Evolutionary conservation across 2,797 vertebrate genomes (phyloP), one percentile per base, ranked within the genome.

Genomic region (Lepilemur septentrionalis): DNA sequence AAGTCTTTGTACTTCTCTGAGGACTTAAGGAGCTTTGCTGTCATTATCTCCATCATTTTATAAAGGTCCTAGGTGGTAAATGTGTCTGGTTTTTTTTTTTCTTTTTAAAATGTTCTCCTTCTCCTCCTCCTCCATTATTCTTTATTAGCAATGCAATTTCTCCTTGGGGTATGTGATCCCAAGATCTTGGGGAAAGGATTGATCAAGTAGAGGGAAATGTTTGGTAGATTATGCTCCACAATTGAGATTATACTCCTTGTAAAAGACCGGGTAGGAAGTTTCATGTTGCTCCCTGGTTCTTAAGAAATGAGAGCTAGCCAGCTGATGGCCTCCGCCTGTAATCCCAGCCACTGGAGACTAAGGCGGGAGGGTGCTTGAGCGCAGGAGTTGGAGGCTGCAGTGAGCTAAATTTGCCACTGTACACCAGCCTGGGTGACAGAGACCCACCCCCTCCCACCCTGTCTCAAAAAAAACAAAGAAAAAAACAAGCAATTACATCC

Each of bases 1-100:
- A 96, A 67, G 63, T 11, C 50, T 92, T 95, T 93, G 28, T 88
- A 65, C 70, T 63, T 95, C 69, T 92, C 84, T 67, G 59, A 82
- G 63, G 41, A 88, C 18, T 85, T 35, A 7, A 46, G 30, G 59
- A 52, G 7, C 20, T 23, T 95, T 93, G 72, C 50, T 81, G 22
- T 7, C 70, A 70, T 85, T 55, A 38, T 70, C 6, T 30, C 52
- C 70, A n/a, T 89, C n/a, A 63, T 81, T 95, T 96, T 78, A 46
- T 67, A 79, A 94, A 94, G 20, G 18, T 86, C 41, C 65, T 70
- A 76, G 41, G n/a, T 93, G 32, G 22, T 91, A 84, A 93, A 79
- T 11, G 80, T 57, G 25, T 13, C 48, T 70, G 32, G 5, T 46
- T 89, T 88, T 61, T 41, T n/a, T 32, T 61, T 52, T 63, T 12